Percentiles rank a stretch among this genome's conserved stretches.
These are phyloP conservation scores for Eriosoma lanigerum DNA, from an alignment of 1,140 invertebrate genomes.

Conservation along the genomic window DNA sequence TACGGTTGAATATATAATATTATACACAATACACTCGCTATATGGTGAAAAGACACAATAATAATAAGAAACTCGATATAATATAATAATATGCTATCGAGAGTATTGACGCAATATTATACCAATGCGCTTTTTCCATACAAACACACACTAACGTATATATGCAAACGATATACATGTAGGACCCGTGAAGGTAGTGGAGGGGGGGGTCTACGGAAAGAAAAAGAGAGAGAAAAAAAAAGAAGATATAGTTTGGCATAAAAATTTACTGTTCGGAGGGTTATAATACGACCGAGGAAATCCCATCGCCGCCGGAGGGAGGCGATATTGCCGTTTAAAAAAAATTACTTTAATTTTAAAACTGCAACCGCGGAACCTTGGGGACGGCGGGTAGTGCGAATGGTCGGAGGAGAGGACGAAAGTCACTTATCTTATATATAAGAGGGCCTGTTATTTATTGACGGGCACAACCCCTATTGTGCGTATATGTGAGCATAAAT, in stretches of 20 bases:
- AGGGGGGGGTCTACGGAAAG: neutral
- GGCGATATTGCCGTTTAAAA: slow-evolving; percentile 48
- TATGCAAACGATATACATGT: too few species aligned
- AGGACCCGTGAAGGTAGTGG: too few species aligned
- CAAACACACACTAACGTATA: too few species aligned
- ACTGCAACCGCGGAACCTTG: slow-evolving; percentile 35
- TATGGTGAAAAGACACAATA: too few species aligned
- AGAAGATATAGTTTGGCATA: slow-evolving; percentile 43
- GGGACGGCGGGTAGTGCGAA: neutral
- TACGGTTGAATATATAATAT: too few species aligned
- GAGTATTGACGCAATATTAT: too few species aligned
- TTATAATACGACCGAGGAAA: slow-evolving; percentile 15
- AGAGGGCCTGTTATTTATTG: slow-evolving; percentile 51
- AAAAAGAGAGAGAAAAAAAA: neutral
- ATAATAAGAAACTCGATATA: too few species aligned
- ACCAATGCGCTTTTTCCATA: too few species aligned
- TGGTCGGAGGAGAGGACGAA: slow-evolving; percentile 4
- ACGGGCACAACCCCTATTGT: slow-evolving; percentile 40
- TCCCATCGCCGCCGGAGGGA: slow-evolving; percentile 36
- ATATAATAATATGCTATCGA: too few species aligned
- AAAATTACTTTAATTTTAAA: slow-evolving; percentile 52
- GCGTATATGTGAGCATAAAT: neutral
- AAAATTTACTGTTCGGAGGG: slow-evolving; percentile 47
- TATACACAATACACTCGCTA: too few species aligned
- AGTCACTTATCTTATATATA: slow-evolving; percentile 50